These are phyloP conservation scores for Cynodonichthys magdalenae DNA, from an alignment of 2,797 vertebrate species.

Conservation along the genomic window DNA sequence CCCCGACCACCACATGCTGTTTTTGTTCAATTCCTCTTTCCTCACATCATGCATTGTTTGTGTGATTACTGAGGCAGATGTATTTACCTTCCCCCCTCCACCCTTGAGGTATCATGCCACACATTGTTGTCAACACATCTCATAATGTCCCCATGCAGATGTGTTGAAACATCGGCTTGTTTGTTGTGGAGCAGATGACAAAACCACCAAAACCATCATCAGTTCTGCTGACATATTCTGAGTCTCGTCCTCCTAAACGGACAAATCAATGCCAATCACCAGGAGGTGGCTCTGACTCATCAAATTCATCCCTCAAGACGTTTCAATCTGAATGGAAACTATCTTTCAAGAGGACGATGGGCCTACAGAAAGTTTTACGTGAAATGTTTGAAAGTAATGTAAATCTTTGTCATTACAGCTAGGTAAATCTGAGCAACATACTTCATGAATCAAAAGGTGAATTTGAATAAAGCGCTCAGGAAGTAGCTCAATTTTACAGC, in stretches of 20 bases:
- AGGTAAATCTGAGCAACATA: background rate
- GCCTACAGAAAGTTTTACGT: background rate
- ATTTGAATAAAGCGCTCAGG: too few species aligned
- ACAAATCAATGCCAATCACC: background rate
- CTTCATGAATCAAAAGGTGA: background rate
- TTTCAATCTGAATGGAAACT: background rate
- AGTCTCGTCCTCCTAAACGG: background rate
- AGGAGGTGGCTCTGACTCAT: conserved; percentile 4
- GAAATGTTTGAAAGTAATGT: background rate
- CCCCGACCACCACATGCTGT: conserved; percentile 24
- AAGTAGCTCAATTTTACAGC: too few species aligned
- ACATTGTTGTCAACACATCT: conserved; percentile 27
- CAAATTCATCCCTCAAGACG: background rate
- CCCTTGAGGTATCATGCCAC: conserved; percentile 40
- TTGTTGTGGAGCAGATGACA: conserved; percentile 38
- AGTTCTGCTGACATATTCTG: background rate
- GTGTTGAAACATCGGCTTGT: conserved; percentile 46
- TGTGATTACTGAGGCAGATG: conserved; percentile 44
- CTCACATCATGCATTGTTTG: conserved; percentile 22
- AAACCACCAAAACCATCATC: conserved; percentile 7
- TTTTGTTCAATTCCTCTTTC: conserved; percentile 29
- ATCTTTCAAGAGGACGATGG: background rate
- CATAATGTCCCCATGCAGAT: conserved; percentile 32
- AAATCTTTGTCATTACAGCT: background rate
- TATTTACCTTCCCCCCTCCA: conserved; percentile 62